A percentile compares a stretch with the other conserved stretches of the same genome.
phyloP scores from a whole-genome alignment of 1,140 invertebrate genomes.

The Drosophila repleta region DNA sequence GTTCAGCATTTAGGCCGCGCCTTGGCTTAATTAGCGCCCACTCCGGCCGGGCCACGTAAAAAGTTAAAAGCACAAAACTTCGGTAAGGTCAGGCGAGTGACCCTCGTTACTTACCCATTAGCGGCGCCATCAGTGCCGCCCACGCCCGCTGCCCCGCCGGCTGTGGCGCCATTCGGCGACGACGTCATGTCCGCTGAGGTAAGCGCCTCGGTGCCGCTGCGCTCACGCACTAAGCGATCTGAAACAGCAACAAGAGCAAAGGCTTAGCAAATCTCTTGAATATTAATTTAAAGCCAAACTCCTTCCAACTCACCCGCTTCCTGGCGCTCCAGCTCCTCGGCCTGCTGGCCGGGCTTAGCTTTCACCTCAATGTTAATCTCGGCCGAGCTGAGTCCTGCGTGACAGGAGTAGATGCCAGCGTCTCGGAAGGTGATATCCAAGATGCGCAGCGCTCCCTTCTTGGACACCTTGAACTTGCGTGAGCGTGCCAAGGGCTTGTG shows the following conservation, averaged over 20 bases:
- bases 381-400: constrained; percentile 90
- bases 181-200: constrained; percentile 82
- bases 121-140: constrained; percentile 43
- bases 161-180: constrained; percentile 31
- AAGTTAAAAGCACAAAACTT: constrained; percentile 49
- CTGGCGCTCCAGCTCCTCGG: constrained; percentile 89
- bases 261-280: background rate
- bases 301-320: constrained; percentile 83
- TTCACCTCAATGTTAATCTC: constrained; percentile 90
- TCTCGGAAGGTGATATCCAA: constrained; percentile 90
- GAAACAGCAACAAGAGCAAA: background rate
- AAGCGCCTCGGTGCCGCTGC: constrained; percentile 78
- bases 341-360: constrained; percentile 90
- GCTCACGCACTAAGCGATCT: constrained; percentile 80
- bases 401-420: constrained; percentile 92
- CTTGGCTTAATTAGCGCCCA: constrained; percentile 4
- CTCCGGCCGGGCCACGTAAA: background rate
- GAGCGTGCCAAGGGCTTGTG: constrained; percentile 89
- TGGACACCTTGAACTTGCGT: constrained; percentile 92
- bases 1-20: background rate
- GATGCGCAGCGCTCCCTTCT: constrained; percentile 93
- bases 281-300: constrained; percentile 9
- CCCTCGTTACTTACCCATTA: constrained; percentile 72
- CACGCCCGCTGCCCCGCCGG: constrained; percentile 3
- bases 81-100: constrained; percentile 18